Conservation (phyloP, 2,888 invertebrate genomes). For the Arenicola marina region DNA sequence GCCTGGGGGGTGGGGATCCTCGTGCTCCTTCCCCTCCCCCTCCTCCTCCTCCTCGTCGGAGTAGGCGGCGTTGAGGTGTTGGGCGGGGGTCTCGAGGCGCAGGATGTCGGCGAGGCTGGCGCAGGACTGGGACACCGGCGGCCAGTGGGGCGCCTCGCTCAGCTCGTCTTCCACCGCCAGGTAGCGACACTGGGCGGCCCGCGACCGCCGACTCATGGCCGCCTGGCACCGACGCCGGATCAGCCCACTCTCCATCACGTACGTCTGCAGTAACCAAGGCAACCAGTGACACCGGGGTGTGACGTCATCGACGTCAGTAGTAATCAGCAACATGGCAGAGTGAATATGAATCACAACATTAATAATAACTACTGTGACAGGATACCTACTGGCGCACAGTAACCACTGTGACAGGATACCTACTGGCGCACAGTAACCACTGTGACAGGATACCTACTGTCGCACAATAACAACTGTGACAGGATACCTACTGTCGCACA, state of each 20-base stretch:
- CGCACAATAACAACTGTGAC: too few relatives aligned
- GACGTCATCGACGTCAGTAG: too few relatives aligned
- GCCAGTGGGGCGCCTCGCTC: constrained; percentile 65
- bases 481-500: too few relatives aligned
- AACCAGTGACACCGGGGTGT: too few relatives aligned
- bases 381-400: background rate
- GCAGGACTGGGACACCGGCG: constrained; percentile 47
- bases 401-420: too few relatives aligned
- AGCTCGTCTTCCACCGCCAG: constrained; percentile 64
- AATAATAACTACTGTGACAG: background rate
- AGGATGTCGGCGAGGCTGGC: constrained; percentile 26
- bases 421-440: too few relatives aligned
- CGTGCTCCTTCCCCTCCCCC: too few relatives aligned
- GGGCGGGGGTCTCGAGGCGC: constrained; percentile 12
- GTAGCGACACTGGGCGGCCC: constrained; percentile 59
- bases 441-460: too few relatives aligned
- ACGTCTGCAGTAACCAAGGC: background rate
- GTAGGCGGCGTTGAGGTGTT: background rate
- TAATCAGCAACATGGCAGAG: too few relatives aligned
- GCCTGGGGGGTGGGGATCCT: too few relatives aligned
- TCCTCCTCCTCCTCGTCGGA: background rate
- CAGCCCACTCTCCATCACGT: constrained; percentile 32
- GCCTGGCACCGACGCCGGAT: background rate
- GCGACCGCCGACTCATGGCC: background rate
- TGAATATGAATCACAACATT: background rate